Percentiles rank a stretch among this genome's conserved stretches.
These are phyloP conservation scores for Glaucopsyche alexis DNA, from an alignment of 2,888 invertebrate genomes.

Conservation along the genomic window DNA sequence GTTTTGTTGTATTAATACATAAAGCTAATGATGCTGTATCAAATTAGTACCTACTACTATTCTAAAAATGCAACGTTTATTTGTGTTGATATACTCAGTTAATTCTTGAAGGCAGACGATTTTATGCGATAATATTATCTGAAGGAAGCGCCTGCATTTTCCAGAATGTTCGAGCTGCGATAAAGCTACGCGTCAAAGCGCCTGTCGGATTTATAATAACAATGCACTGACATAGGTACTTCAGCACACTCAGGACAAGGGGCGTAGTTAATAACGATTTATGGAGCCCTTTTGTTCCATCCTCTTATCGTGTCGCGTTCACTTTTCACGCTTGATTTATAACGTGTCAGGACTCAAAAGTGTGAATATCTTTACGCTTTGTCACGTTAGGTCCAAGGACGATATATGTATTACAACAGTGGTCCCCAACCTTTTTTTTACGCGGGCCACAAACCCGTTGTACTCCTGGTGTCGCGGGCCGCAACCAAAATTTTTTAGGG, in stretches of 20 bases:
- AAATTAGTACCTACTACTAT: neutral
- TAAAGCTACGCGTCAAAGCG: constrained; percentile 29
- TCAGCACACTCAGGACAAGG: constrained; percentile 60
- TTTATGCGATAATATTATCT: neutral
- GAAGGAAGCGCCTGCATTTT: constrained; percentile 17
- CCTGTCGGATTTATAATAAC: constrained; percentile 37
- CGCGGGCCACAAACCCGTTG: no score
- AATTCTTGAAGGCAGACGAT: neutral
- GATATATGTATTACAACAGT: no score
- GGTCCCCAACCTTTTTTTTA: no score
- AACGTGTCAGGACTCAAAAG: constrained; percentile 57
- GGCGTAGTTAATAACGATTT: constrained; percentile 56
- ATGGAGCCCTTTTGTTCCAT: constrained; percentile 75
- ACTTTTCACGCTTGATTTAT: constrained; percentile 75
- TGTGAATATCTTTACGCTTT: constrained; percentile 35
- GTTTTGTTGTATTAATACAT: neutral
- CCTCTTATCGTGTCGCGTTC: constrained; percentile 68
- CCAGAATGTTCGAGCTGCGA: neutral
- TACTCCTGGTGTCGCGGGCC: no score
- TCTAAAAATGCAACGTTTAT: neutral
- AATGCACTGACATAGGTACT: constrained; percentile 40
- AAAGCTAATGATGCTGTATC: neutral
- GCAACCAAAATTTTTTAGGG: no score
- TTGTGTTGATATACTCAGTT: neutral
- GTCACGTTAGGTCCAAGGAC: neutral